Conservation (phyloP, 2,113 vertebrate genomes). For the Ailuropoda melanoleuca region DNA sequence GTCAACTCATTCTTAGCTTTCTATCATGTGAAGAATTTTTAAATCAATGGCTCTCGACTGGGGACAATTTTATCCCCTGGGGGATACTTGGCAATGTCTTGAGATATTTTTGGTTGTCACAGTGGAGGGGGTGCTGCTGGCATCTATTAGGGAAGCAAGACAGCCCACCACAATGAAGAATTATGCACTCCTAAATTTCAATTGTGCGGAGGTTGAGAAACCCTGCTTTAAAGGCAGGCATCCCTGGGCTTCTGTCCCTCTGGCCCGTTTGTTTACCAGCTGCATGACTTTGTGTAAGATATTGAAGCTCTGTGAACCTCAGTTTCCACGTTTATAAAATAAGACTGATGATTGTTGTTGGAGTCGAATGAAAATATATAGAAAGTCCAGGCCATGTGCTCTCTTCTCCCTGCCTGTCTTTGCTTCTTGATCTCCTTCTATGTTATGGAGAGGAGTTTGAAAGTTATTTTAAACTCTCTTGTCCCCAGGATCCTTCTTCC, state of each 20-base stretch:
- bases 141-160: background rate
- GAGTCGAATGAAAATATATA: background rate
- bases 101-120: background rate
- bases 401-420: background rate
- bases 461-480: background rate
- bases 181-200: background rate
- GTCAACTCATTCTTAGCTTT: background rate
- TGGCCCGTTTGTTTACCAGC: background rate
- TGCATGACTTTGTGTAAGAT: background rate
- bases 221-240: background rate
- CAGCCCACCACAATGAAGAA: background rate
- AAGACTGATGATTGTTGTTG: background rate
- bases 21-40: background rate
- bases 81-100: background rate
- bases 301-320: background rate
- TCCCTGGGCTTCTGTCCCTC: background rate
- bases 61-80: background rate
- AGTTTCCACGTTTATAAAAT: background rate
- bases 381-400: background rate
- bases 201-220: background rate
- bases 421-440: background rate
- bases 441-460: background rate
- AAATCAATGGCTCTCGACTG: background rate
- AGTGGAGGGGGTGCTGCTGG: background rate
- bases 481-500: background rate